Base-by-base conservation (phyloP, 2,113 vertebrate species). In the Meleagris gallopavo region DNA sequence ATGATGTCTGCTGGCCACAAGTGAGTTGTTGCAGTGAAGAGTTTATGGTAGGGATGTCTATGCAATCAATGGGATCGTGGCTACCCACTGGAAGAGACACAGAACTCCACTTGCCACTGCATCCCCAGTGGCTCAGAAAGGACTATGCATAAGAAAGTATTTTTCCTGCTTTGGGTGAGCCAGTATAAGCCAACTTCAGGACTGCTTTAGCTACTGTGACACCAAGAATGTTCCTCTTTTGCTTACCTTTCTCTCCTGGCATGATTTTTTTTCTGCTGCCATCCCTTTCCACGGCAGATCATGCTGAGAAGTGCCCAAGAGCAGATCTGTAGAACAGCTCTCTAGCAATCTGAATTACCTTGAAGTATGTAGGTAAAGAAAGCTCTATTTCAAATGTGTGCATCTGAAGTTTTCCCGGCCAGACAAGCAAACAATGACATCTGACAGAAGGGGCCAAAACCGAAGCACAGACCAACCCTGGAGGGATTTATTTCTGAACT, bases 401-500 rank as follows among this genome's bases (percentile, higher is more conserved):
- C 88, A 83, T 57, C 22, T 50, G 60, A 94, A 66, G 65, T 65
- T 72, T 90, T 90, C 77, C 36, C 76, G 81, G 72, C 34, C 65
- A 81, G 69, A 80, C 52, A 83, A 78, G 69, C 61, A 78, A 46
- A 72, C 88, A 95, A 93, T 67, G 66, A 27, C 58, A 90, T 46
- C 65, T 81, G 70, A 93, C 76, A 94, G 69, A 89, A 90, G 9
- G 54, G 70, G 48, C 65, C 69, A 83, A 93, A 90, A 81, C 65
- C n/a, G 61, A 86, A 91, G 80, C 29, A 90, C n/a, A 70, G n/a
- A 86, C 57, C 36, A 89, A 4, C 27, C 22, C 36, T 32, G 45
- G 32, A 69, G 79, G 62, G 73, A 91, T 91, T 95, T 93, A 29
- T 90, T 95, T 91, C 61, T 91, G 30, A 70, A 50, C 69, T 46